Percentiles rank a stretch among this genome's conserved stretches.
Conservation (phyloP, 2,113 vertebrate genomes). For the Siniperca knerii region DNA sequence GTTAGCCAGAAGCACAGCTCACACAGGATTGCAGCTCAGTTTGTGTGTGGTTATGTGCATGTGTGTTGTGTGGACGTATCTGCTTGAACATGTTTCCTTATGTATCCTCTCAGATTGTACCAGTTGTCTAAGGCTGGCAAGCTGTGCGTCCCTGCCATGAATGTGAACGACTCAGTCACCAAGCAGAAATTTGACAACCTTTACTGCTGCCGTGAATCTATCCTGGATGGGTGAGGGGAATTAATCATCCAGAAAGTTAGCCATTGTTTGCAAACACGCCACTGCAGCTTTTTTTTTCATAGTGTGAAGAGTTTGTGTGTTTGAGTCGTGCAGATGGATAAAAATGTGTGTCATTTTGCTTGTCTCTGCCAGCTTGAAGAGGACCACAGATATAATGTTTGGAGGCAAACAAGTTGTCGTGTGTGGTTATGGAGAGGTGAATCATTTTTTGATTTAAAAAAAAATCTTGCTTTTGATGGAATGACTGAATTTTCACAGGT, state of each 20-base stretch:
- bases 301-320: constrained; percentile 4
- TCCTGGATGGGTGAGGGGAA: constrained; percentile 94
- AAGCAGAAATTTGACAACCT: constrained; percentile 99
- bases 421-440: constrained; percentile 99
- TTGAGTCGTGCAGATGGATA: constrained; percentile 2
- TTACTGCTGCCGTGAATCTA: constrained; percentile 98
- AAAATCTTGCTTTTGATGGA: constrained; percentile 1
- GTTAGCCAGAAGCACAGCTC: constrained; percentile 46
- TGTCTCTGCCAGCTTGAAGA: constrained; percentile 89
- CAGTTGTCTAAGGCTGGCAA: constrained; percentile 98
- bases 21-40: constrained; percentile 8
- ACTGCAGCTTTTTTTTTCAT: not conserved
- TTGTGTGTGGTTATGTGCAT: constrained; percentile 11
- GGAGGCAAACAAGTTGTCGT: constrained; percentile 99
- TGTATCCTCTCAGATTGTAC: constrained; percentile 88
- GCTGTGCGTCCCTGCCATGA: constrained; percentile 98
- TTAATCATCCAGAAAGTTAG: constrained; percentile 47
- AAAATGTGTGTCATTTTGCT: constrained; percentile 31
- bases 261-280: not conserved
- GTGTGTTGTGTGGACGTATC: not conserved
- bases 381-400: constrained; percentile 99
- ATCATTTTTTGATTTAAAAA: constrained; percentile 36
- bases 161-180: constrained; percentile 98
- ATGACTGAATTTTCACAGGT: not conserved
- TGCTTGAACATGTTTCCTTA: constrained; percentile 31